Conservation (phyloP, 2,797 vertebrate species). For the Eleutherodactylus coqui region DNA sequence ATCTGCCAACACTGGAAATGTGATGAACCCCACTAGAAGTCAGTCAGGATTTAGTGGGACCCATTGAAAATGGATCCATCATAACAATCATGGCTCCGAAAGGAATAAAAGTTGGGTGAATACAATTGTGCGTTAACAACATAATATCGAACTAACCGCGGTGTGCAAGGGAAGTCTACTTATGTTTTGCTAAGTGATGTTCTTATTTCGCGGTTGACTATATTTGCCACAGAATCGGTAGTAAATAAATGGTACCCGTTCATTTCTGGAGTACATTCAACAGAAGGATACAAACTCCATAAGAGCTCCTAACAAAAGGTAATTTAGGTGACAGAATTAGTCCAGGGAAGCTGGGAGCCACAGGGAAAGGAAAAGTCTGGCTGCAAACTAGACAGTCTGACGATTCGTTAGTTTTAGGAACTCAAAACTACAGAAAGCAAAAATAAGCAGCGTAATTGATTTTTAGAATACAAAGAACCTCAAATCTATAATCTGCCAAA, state of each 20-base stretch:
- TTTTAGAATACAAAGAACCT: conserved; percentile 23
- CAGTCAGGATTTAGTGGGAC: no score
- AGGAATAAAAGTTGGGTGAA: not conserved
- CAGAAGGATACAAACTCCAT: not conserved
- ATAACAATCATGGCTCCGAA: not conserved
- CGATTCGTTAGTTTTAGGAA: not conserved
- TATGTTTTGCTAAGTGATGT: not conserved
- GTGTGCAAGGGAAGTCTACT: no score
- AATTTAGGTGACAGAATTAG: not conserved
- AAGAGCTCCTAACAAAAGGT: not conserved
- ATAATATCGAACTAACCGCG: no score
- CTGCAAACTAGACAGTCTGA: not conserved
- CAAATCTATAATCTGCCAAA: conserved; percentile 21
- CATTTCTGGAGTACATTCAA: not conserved
- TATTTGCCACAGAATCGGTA: not conserved
- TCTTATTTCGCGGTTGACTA: not conserved
- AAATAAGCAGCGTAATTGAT: conserved; percentile 15
- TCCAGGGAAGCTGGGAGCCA: not conserved
- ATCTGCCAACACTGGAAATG: not conserved
- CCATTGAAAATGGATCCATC: not conserved
- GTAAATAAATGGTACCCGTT: not conserved
- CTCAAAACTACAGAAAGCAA: not conserved
- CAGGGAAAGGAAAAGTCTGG: not conserved
- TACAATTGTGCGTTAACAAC: no score
- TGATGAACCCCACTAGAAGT: not conserved